Evolutionary conservation across 1,140 invertebrate species (phyloP).

Genomic region (Theocolax elegans): DNA sequence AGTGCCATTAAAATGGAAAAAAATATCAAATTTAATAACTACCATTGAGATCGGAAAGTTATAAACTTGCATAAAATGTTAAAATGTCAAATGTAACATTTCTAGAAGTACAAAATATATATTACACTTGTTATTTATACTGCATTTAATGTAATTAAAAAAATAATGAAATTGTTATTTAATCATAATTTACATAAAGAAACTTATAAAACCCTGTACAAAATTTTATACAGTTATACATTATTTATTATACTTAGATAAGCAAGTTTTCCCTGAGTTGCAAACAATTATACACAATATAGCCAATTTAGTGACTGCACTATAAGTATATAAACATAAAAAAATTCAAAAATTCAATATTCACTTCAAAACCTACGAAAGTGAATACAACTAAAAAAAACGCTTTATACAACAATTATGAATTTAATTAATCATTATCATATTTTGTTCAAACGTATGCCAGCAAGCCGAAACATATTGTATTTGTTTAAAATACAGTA

Average conservation of each 20-base stretch:
- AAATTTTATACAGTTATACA: constrained; percentile 28
- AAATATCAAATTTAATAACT: constrained; percentile 35
- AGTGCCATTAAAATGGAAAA: too few relatives aligned
- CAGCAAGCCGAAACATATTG: constrained; percentile 7
- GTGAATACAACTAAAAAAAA: background rate
- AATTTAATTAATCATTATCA: background rate
- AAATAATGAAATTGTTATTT: too few relatives aligned
- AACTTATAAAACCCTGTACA: too few relatives aligned
- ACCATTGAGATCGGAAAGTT: constrained; percentile 28
- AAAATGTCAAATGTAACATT: too few relatives aligned
- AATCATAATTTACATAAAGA: too few relatives aligned
- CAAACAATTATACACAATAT: constrained; percentile 13
- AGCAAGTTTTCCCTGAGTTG: constrained; percentile 14
- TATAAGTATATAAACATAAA: constrained; percentile 1
- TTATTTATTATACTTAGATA: background rate
- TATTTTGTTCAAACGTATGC: background rate
- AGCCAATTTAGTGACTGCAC: background rate
- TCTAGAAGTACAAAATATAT: too few relatives aligned
- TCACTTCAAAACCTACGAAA: constrained; percentile 28
- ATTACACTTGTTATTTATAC: too few relatives aligned
- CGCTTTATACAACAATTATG: background rate
- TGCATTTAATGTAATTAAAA: too few relatives aligned
- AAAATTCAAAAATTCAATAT: constrained; percentile 16
- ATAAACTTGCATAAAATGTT: constrained; percentile 16
- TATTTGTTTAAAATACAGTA: background rate